A percentile compares a stretch with the other conserved stretches of the same genome.
Conservation (phyloP, 64 coral and sea anemone species). For the Actinia tenebrosa region DNA sequence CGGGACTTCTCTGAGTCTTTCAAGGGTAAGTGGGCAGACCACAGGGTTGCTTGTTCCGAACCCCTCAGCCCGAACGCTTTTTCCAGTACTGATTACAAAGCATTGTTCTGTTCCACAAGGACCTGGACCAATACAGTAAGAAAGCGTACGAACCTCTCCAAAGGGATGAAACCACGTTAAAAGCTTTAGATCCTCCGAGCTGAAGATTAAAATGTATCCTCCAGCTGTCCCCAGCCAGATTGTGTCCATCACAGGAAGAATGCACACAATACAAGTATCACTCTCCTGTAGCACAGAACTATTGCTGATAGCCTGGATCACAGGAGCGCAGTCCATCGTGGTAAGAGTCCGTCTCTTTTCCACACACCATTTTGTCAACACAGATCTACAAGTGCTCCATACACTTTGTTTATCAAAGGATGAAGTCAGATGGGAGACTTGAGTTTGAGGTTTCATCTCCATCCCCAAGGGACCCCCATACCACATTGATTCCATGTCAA, state of each 20-base stretch:
- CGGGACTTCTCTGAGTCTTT: conserved; percentile 49
- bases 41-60: conserved; percentile 44
- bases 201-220: conserved; percentile 79
- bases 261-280: conserved; percentile 64
- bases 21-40: conserved; percentile 68
- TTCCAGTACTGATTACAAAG: conserved; percentile 85
- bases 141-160: conserved; percentile 77
- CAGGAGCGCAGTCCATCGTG: conserved; percentile 46
- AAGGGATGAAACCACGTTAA: conserved; percentile 87
- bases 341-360: conserved; percentile 49
- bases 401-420: conserved; percentile 42
- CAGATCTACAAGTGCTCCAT: conserved; percentile 56
- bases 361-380: conserved; percentile 76
- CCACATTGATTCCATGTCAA: conserved; percentile 88
- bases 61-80: conserved; percentile 51
- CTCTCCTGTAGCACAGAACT: conserved; percentile 14
- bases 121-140: conserved; percentile 58
- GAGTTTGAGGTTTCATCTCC: conserved; percentile 72
- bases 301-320: conserved; percentile 34
- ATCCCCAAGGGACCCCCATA: conserved; percentile 57
- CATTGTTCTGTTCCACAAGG: conserved; percentile 73
- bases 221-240: conserved; percentile 82
- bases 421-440: conserved; percentile 41
- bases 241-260: conserved; percentile 67
- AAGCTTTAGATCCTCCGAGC: conserved; percentile 42